Percentiles rank a stretch among this genome's conserved stretches.
These are phyloP conservation scores for Planiliza haematocheilus DNA, from an alignment of 2,113 vertebrate genomes.

Conservation along the genomic window DNA sequence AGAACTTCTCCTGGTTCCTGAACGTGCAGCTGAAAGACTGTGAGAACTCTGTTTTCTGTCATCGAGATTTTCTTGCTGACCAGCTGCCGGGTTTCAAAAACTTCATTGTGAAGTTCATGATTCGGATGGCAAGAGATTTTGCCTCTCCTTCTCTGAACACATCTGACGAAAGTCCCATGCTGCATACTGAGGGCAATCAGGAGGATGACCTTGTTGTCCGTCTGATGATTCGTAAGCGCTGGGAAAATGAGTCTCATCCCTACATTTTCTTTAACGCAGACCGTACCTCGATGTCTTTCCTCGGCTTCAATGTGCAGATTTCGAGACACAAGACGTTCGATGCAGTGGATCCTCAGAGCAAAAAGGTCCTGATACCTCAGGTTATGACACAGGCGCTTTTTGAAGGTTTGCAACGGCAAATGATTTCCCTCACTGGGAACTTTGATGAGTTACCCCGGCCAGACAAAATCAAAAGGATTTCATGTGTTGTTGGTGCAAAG, in stretches of 20 bases:
- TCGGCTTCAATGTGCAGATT: conserved; percentile 80
- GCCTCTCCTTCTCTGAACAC: conserved; percentile 81
- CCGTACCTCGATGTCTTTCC: conserved; percentile 83
- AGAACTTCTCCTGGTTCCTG: conserved; percentile 85
- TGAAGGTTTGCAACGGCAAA: conserved; percentile 70
- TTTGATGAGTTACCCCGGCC: conserved; percentile 79
- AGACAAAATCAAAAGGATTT: conserved; percentile 82
- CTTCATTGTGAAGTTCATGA: conserved; percentile 87
- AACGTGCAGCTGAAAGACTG: conserved; percentile 84
- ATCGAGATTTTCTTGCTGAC: conserved; percentile 67
- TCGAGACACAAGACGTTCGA: conserved; percentile 26
- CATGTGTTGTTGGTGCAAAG: conserved; percentile 80
- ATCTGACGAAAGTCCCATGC: conserved; percentile 77
- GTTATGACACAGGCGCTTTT: conserved; percentile 80
- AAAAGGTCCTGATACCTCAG: conserved; percentile 66
- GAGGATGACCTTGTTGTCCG: conserved; percentile 60
- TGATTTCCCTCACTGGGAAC: conserved; percentile 80
- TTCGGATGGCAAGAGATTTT: conserved; percentile 85
- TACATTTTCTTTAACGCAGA: conserved; percentile 87
- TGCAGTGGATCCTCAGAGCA: conserved; percentile 77
- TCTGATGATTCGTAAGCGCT: conserved; percentile 79
- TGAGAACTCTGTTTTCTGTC: conserved; percentile 83
- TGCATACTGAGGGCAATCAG: not conserved
- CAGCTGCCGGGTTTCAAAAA: conserved; percentile 81
- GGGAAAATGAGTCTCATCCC: conserved; percentile 84